phyloP scores from a whole-genome alignment of 2,113 vertebrate genomes.

The Platanista minor region DNA sequence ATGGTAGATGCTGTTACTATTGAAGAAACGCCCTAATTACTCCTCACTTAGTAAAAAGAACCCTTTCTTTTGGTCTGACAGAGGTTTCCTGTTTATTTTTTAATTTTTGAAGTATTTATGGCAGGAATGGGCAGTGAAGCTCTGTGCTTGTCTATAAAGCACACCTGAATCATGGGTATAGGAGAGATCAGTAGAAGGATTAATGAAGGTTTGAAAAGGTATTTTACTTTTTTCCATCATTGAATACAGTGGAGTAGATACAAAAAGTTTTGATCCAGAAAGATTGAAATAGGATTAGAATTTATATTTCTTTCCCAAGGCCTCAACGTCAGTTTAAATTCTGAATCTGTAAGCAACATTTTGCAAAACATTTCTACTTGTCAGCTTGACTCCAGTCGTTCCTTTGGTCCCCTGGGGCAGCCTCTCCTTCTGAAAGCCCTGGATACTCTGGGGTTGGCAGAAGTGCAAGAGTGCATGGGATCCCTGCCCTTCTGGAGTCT shows the following conservation, averaged over 20 bases:
- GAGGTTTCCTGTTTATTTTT: slow-evolving; percentile 19
- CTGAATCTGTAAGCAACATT: neutral
- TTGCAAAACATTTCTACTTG: neutral
- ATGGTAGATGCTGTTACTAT: neutral
- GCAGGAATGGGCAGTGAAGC: neutral
- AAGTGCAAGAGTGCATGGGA: fast-evolving
- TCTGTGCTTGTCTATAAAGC: neutral
- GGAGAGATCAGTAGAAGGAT: slow-evolving; percentile 27
- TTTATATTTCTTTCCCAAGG: slow-evolving; percentile 30
- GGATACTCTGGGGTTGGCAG: neutral
- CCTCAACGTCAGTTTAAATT: slow-evolving; percentile 1
- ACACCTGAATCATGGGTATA: neutral
- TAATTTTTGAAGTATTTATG: neutral
- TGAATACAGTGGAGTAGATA: neutral
- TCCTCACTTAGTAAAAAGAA: slow-evolving; percentile 35
- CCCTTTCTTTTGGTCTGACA: neutral
- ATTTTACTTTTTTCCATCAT: neutral
- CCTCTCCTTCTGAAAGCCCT: neutral
- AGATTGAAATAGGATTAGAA: slow-evolving; percentile 48
- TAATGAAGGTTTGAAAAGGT: neutral
- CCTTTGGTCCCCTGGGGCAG: neutral
- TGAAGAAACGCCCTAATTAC: slow-evolving; percentile 63
- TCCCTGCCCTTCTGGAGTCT: neutral
- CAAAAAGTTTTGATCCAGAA: slow-evolving; percentile 22
- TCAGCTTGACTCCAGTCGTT: neutral